Conservation (phyloP, 2,888 invertebrate species). For the Pollenia angustigena region DNA sequence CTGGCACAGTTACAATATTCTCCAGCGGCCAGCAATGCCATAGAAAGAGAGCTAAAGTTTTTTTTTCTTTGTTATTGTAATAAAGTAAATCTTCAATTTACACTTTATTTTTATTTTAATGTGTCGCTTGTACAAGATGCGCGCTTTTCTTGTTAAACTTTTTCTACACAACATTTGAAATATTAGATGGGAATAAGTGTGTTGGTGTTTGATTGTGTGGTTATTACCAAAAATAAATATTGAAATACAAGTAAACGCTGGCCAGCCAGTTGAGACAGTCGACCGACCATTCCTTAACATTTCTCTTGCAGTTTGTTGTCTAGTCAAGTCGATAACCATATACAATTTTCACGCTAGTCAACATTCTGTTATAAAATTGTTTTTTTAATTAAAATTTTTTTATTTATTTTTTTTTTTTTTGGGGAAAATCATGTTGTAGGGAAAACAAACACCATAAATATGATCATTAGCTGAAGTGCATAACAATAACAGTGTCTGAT, state of each 20-base stretch:
- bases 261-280: neutral
- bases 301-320: neutral
- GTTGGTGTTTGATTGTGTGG: conserved; percentile 3
- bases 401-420: conserved; percentile 4
- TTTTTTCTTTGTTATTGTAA: conserved; percentile 1
- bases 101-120: conserved; percentile 56
- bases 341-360: conserved; percentile 40
- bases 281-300: neutral
- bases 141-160: conserved; percentile 11
- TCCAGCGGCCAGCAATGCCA: conserved; percentile 10
- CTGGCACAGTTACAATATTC: conserved; percentile 36
- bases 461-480: conserved; percentile 30
- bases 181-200: neutral
- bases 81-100: conserved; percentile 58
- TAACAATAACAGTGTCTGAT: neutral
- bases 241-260: conserved; percentile 26
- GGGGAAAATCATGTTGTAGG: conserved; percentile 34
- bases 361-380: conserved; percentile 9
- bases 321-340: conserved; percentile 31
- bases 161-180: neutral
- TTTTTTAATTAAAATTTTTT: neutral
- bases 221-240: conserved; percentile 18
- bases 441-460: conserved; percentile 48
- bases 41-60: conserved; percentile 27
- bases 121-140: conserved; percentile 11